These are phyloP conservation scores for Daubentonia madagascariensis DNA, from an alignment of 2,113 vertebrate genomes.

Conservation along the genomic window DNA sequence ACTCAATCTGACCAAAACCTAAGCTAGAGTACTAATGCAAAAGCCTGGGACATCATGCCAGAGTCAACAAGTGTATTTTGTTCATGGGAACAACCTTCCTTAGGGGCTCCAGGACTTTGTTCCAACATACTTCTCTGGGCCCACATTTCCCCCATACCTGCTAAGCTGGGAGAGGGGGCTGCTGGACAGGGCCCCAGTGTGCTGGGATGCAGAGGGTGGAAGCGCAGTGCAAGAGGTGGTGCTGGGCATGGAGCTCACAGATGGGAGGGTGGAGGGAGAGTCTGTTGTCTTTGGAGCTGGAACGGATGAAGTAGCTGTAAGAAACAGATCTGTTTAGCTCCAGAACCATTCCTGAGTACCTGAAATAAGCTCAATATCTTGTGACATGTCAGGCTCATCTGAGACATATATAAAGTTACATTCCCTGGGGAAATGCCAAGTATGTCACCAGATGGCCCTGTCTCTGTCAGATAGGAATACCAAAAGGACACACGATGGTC, in stretches of 20 bases:
- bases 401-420: background rate
- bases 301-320: constrained; percentile 88
- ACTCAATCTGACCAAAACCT: background rate
- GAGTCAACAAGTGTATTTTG: background rate
- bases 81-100: background rate
- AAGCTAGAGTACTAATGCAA: background rate
- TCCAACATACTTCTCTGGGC: background rate
- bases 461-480: background rate
- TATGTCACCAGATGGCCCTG: background rate
- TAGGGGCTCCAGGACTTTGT: background rate
- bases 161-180: constrained; percentile 89
- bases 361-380: background rate
- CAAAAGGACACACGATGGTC: background rate
- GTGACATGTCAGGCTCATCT: background rate
- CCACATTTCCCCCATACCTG: constrained; percentile 84
- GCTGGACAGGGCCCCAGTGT: constrained; percentile 86
- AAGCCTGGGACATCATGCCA: background rate
- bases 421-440: background rate
- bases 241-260: constrained; percentile 83
- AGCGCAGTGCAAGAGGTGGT: constrained; percentile 84
- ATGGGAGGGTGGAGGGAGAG: constrained; percentile 83
- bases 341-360: background rate
- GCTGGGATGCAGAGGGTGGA: constrained; percentile 86
- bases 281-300: constrained; percentile 90
- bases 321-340: constrained; percentile 61